A percentile compares a stretch with the other conserved stretches of the same genome.
These are phyloP conservation scores for Whitmania pigra DNA, from an alignment of 1,140 invertebrate species.

Conservation along the genomic window DNA sequence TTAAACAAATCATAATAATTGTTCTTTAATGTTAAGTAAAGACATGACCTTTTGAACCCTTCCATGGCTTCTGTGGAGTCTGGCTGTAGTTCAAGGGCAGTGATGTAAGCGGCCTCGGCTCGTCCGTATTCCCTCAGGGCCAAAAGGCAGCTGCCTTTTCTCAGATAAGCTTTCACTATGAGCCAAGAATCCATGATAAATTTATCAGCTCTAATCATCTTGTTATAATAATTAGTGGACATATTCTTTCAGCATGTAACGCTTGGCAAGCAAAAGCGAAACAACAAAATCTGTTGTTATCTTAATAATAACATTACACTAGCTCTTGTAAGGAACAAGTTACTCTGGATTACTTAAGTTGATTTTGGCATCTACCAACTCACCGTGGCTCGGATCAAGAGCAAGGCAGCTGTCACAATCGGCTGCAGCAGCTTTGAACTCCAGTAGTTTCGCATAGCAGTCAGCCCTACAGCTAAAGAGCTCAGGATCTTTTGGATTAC, in stretches of 20 bases:
- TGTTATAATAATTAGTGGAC: too few species aligned
- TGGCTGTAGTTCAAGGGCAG: neutral
- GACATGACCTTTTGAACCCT: neutral
- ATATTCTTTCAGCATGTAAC: too few species aligned
- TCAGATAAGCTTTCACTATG: neutral
- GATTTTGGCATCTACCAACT: too few species aligned
- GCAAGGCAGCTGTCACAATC: slow-evolving; percentile 4
- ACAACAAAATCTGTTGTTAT: too few species aligned
- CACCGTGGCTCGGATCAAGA: neutral
- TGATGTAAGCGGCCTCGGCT: neutral
- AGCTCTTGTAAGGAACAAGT: too few species aligned
- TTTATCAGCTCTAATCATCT: too few species aligned
- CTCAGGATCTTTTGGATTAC: neutral
- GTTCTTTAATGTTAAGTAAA: too few species aligned
- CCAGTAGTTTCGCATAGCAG: slow-evolving; percentile 1
- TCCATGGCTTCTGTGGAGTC: neutral
- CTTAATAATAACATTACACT: too few species aligned
- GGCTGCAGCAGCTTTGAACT: slow-evolving; percentile 6
- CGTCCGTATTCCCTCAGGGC: neutral
- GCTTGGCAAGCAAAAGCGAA: too few species aligned
- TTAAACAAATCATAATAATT: too few species aligned
- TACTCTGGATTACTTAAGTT: too few species aligned
- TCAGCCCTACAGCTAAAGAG: neutral
- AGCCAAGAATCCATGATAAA: too few species aligned
- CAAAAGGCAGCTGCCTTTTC: neutral